Conservation (phyloP, 2,888 invertebrate genomes). For the Teleiodes luculella region DNA sequence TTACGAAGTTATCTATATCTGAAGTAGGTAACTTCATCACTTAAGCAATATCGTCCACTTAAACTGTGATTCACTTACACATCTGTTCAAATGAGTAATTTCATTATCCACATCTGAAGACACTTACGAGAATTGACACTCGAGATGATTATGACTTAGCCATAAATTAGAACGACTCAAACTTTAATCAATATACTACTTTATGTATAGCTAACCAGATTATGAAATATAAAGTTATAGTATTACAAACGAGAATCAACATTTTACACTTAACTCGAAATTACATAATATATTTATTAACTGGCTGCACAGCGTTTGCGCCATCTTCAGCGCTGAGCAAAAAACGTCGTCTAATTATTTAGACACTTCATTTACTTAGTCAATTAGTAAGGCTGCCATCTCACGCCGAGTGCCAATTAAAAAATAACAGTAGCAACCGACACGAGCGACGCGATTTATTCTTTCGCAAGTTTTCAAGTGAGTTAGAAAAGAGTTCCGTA, state of each 20-base stretch:
- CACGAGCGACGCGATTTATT: slow-evolving; percentile 29
- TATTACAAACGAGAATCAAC: no score
- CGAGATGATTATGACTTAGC: background rate
- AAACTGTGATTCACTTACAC: background rate
- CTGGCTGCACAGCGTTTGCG: slow-evolving; percentile 26
- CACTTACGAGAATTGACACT: slow-evolving; percentile 15
- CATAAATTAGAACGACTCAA: background rate
- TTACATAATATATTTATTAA: background rate
- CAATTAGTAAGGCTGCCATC: slow-evolving; percentile 70
- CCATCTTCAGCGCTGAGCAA: slow-evolving; percentile 44
- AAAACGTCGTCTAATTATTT: slow-evolving; percentile 69
- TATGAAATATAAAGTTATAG: background rate
- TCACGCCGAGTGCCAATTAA: slow-evolving; percentile 72
- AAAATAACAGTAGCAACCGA: slow-evolving; percentile 53
- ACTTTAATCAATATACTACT: background rate
- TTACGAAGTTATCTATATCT: background rate
- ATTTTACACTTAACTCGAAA: no score
- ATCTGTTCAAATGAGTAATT: background rate
- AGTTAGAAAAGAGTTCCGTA: background rate
- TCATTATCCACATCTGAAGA: slow-evolving; percentile 16
- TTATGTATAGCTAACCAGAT: background rate
- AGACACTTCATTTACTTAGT: slow-evolving; percentile 74
- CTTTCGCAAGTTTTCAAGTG: background rate
- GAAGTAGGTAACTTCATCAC: background rate
- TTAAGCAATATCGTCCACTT: background rate